Base-by-base conservation (phyloP, 2,888 invertebrate genomes). In the Lithophane leautieri region DNA sequence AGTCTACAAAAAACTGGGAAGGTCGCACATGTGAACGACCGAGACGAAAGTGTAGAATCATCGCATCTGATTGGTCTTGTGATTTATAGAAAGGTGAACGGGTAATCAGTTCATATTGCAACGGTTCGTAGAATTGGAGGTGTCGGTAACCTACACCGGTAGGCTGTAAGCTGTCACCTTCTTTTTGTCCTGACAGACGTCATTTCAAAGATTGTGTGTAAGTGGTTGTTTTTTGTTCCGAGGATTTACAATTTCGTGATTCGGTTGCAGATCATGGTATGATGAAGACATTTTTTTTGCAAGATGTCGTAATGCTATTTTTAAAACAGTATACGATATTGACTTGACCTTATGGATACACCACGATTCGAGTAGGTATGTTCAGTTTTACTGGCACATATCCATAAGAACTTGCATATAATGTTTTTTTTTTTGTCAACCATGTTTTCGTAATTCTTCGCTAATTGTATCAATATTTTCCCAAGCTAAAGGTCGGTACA, bases 11-110 rank as follows among this genome's bases (percentile, higher is more conserved):
- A 79, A 82, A 78, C 77, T 76, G 62, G 74, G 76, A 86, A 82
- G 84, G 73, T 85, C 82, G 85, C 84, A 77, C 84, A 87, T 82
- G 88, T 87, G 88, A 88, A 87, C 86, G 89, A 84, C 88, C 89
- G 81, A 76, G 79, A 82, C 77, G 86, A 88, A 88, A 88, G 81
- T 88, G 88, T 87, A 74, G n/a, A 86, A 87, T 88, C 88, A 88
- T 88, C 84, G 88, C 76, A 73, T 87, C 83, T 88, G 88, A 88
- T 88, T 88, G 86, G 86, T 79, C 76, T 87, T 82, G 67, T 86
- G 83, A 84, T 87, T 79, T 87, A 87, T 86, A 86, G 82, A 84
- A 88, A 86, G 86, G 87, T 83, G 84, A 86, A 81, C 74, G 77
- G 62, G 81, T 85, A 86, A 84, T 81, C 75, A 86, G 88, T 84